Percentiles rank a stretch among this genome's conserved stretches.
Evolutionary conservation across 2,113 vertebrate genomes (phyloP).

Genomic region (Marmota flaviventris): DNA sequence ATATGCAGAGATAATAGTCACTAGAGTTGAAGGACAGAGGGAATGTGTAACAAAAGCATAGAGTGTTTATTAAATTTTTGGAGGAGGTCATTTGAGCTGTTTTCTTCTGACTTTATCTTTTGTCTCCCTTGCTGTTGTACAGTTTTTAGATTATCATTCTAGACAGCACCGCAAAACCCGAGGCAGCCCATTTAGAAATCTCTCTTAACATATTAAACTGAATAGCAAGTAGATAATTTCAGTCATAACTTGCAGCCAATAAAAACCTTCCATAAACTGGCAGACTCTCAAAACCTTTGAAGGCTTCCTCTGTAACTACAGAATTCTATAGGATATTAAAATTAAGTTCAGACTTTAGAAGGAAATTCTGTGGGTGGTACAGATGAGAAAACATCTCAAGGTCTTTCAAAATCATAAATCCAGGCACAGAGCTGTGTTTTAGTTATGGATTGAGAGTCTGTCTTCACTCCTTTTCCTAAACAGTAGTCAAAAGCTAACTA

Average conservation of each 20-base stretch:
- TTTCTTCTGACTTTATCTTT: constrained; percentile 67
- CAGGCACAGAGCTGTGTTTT: neutral
- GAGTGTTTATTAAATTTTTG: constrained; percentile 42
- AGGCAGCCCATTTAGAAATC: constrained; percentile 72
- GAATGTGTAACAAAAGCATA: neutral
- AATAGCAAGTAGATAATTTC: constrained; percentile 72
- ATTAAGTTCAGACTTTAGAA: constrained; percentile 42
- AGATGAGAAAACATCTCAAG: constrained; percentile 52
- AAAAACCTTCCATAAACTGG: constrained; percentile 61
- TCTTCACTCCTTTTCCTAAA: constrained; percentile 41
- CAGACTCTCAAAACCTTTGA: constrained; percentile 73
- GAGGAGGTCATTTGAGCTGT: neutral
- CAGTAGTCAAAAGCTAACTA: neutral
- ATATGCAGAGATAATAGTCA: constrained; percentile 18
- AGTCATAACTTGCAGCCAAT: constrained; percentile 58
- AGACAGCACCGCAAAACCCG: constrained; percentile 47
- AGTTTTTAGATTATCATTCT: constrained; percentile 71
- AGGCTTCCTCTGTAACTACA: constrained; percentile 39
- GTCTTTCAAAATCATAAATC: constrained; percentile 51
- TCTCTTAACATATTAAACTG: constrained; percentile 72
- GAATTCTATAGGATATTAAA: constrained; percentile 67
- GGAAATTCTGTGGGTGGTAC: constrained; percentile 39
- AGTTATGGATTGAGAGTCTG: constrained; percentile 26
- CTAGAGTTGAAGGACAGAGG: neutral
- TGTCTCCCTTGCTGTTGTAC: neutral